These are phyloP conservation scores for Cladorhizidae sp. DNA, from an alignment of 37 sponge, comb jelly and placozoan genomes.

Conservation along the genomic window DNA sequence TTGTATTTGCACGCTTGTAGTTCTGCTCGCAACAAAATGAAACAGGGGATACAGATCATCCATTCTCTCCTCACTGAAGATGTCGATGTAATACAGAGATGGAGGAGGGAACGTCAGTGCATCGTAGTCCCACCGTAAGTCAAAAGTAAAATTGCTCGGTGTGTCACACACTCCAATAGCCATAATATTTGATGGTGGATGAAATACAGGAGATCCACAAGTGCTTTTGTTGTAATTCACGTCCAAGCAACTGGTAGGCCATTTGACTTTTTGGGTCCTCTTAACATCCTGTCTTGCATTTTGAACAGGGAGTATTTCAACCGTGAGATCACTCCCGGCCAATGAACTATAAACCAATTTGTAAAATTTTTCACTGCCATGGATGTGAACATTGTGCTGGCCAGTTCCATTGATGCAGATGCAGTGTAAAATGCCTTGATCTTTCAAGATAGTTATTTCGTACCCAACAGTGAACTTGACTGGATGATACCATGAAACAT, in stretches of 20 bases:
- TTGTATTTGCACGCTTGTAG: neutral
- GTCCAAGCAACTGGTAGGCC: conserved; percentile 9
- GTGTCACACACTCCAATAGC: neutral
- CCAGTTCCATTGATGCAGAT: neutral
- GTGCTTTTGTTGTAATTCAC: neutral
- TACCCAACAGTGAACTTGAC: neutral
- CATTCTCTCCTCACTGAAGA: neutral
- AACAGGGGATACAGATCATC: neutral
- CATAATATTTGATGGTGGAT: neutral
- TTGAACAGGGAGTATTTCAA: neutral
- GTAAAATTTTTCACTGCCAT: no score
- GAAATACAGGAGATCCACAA: conserved; percentile 10
- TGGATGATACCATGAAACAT: neutral
- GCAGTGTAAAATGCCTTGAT: neutral
- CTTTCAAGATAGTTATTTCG: neutral
- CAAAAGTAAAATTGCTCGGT: neutral
- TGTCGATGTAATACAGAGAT: neutral
- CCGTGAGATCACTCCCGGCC: neutral
- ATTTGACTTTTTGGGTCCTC: neutral
- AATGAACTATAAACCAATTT: neutral
- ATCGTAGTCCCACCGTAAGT: neutral
- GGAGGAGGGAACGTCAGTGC: neutral
- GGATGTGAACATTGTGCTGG: neutral
- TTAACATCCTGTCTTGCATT: neutral
- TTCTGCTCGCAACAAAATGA: neutral